These are phyloP conservation scores for Sturnira hondurensis DNA, from an alignment of 2,113 vertebrate genomes.

Conservation along the genomic window DNA sequence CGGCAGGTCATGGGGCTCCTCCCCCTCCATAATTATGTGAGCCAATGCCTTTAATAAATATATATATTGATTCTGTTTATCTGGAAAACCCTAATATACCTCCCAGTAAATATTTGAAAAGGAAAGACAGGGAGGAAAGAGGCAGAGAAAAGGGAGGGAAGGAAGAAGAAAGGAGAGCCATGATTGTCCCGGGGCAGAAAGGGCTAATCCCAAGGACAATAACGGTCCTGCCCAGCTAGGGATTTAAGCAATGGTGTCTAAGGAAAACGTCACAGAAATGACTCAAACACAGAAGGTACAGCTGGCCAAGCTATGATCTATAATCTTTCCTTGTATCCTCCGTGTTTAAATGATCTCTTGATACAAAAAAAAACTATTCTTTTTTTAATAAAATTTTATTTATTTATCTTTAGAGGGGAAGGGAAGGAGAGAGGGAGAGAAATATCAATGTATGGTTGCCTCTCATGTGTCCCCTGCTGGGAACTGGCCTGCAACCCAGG, in stretches of 20 bases:
- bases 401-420: too few species aligned
- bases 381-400: too few species aligned
- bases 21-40: background rate
- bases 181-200: background rate
- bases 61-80: background rate
- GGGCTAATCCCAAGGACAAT: background rate
- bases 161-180: background rate
- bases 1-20: background rate
- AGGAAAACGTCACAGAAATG: background rate
- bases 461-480: too few species aligned
- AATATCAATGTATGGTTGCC: too few species aligned
- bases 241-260: background rate
- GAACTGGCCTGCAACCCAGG: too few species aligned
- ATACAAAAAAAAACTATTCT: too few species aligned
- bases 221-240: background rate
- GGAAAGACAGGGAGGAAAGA: background rate
- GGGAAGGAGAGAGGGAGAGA: too few species aligned
- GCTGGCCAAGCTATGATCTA: background rate
- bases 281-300: background rate
- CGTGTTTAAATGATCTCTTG: background rate
- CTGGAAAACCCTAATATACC: background rate
- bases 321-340: background rate
- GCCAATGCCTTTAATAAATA: background rate
- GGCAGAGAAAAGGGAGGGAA: background rate
- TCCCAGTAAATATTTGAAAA: background rate